Percentiles rank a stretch among this genome's conserved stretches.
Evolutionary conservation across 1,140 invertebrate genomes (phyloP).

Genomic region (Dysdera silvatica): DNA sequence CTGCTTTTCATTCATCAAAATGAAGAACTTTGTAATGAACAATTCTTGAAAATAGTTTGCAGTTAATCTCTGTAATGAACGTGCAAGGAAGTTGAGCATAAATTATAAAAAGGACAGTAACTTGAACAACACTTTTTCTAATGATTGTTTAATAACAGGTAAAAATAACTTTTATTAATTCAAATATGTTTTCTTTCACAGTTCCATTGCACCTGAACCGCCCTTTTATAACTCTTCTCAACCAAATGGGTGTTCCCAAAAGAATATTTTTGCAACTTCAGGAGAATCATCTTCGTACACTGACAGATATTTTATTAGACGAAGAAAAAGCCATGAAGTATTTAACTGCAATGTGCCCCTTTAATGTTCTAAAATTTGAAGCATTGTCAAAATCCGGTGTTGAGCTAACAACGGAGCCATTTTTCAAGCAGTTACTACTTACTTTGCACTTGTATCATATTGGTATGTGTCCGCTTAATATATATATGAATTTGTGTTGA

Average conservation of each 20-base stretch:
- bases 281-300: conserved; percentile 8
- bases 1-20: no score
- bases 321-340: conserved; percentile 27
- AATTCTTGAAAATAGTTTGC: no score
- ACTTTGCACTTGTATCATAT: conserved; percentile 9
- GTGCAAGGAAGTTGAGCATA: no score
- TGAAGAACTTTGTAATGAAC: no score
- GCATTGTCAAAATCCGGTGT: conserved; percentile 25
- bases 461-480: conserved; percentile 17
- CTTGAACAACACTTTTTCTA: no score
- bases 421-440: conserved; percentile 27
- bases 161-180: no score
- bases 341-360: conserved; percentile 8
- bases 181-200: conserved; percentile 3
- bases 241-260: conserved; percentile 22
- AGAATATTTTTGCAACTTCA: conserved; percentile 23
- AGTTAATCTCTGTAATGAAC: no score
- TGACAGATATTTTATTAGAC: conserved; percentile 29
- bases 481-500: no score
- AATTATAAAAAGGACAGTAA: no score
- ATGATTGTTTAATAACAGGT: no score
- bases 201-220: conserved; percentile 27
- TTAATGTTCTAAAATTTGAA: neutral
- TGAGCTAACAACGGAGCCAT: conserved; percentile 29
- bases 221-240: conserved; percentile 29